Base-by-base conservation (phyloP, 30 jellyfish, hydroid and myxozoan genomes). In the Pseudorhiza aurosa region DNA sequence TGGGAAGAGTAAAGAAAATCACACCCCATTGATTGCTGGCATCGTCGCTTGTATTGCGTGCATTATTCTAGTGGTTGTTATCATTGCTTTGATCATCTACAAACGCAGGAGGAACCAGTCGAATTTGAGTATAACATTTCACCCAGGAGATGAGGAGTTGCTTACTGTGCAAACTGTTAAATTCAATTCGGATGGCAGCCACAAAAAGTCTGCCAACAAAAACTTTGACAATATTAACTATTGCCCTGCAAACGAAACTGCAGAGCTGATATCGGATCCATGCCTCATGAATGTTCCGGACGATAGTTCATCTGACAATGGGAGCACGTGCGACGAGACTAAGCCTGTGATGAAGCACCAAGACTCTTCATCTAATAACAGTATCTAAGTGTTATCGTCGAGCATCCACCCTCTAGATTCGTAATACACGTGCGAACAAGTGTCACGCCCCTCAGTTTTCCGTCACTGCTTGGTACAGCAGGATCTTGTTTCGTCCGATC, bases 221-320 rank as follows among this genome's bases (percentile, higher is more conserved):
- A 77, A 89, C 79, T 89, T 89, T 68, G 98, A 91, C 19, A 85
- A 83, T 64, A 57, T 85, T 17, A 85, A 77, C 68, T 85, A 75
- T 44, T 9, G 32, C 15, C 75, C 75, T 1, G 82, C 78, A 22
- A 75, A 75, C 55, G 97, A 88, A 75, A 58, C 88, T 6, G 89
- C 81, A 57, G 87, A 46, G 45, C 72, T 92, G 12, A 73, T 88
- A 29, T 43, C 62, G 42, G 94, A 88, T 56, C 84, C 81, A 17
- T 76, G 88, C 30, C 31, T 26, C 19, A 56, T 57, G 80, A 69
- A 79, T 64, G 68, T 51, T n/a, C 81, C 81, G 36, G 89, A 75
- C 43, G 97, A 88, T 62, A 88, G 87, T 33, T 88, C 97, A 22
- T 88, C 97, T 10, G 97, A 71, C 39, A 89, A 89, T 62, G 88